phyloP scores from a whole-genome alignment of 2,888 invertebrate species.

The Ischnura elegans region DNA sequence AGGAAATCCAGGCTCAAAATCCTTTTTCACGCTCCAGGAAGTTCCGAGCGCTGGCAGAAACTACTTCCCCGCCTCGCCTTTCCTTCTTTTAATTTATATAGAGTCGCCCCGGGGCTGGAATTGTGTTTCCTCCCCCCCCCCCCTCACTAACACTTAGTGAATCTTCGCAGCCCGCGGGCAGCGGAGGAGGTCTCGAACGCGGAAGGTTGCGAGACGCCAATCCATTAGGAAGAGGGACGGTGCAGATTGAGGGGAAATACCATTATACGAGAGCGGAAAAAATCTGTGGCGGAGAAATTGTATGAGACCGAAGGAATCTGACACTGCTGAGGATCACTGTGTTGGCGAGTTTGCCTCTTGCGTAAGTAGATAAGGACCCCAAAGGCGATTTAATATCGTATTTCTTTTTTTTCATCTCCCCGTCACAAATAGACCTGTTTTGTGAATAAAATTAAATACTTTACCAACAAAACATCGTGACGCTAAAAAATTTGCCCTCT shows the following conservation, averaged over 20 bases:
- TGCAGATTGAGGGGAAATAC: background rate
- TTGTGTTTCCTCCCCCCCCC: background rate
- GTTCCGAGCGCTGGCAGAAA: background rate
- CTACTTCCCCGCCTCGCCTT: background rate
- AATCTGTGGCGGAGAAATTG: background rate
- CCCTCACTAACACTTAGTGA: too few relatives aligned
- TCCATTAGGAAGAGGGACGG: constrained; percentile 7
- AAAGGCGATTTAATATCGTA: background rate
- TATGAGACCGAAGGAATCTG: background rate
- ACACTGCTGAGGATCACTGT: background rate
- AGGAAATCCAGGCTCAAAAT: background rate
- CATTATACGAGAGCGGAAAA: background rate
- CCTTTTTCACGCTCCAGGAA: background rate
- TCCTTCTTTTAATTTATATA: background rate
- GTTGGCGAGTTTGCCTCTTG: background rate
- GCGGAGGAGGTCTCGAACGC: background rate
- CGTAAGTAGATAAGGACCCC: background rate
- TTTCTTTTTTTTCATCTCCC: too few relatives aligned
- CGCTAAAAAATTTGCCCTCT: too few relatives aligned
- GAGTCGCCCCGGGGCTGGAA: background rate
- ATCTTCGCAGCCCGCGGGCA: background rate
- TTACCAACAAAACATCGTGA: too few relatives aligned
- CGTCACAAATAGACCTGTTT: too few relatives aligned
- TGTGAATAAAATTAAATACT: too few relatives aligned
- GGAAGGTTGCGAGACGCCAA: background rate